Evolutionary conservation across 2,888 invertebrate genomes (phyloP).

Genomic region (Tillus elongatus): DNA sequence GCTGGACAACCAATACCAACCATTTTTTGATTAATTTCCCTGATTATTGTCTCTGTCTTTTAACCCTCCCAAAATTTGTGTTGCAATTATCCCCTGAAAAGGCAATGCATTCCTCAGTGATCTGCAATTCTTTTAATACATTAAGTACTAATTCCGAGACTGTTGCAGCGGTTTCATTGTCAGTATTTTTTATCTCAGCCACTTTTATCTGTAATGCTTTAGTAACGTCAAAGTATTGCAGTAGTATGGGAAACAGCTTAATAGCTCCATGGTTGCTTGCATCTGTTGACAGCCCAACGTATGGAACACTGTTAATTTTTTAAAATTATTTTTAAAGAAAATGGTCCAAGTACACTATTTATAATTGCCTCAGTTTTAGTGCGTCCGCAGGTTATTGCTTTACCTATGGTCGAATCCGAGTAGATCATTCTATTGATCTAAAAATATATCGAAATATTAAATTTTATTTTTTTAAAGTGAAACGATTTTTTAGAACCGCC

Average conservation of each 20-base stretch:
- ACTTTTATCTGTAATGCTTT: conserved; percentile 19
- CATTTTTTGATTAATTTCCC: too few species aligned
- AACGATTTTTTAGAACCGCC: too few species aligned
- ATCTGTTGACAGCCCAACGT: too few species aligned
- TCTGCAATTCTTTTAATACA: conserved; percentile 9
- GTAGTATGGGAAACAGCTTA: conserved; percentile 21
- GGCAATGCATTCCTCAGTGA: conserved; percentile 13
- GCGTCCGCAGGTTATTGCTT: conserved; percentile 3
- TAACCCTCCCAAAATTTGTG: conserved; percentile 22
- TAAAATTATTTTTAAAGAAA: conserved; percentile 9
- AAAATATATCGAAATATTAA: too few species aligned
- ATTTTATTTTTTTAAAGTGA: too few species aligned
- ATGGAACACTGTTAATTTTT: too few species aligned
- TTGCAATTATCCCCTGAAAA: conserved; percentile 15
- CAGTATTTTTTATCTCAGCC: conserved; percentile 11
- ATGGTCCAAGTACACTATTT: not conserved
- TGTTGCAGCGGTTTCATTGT: conserved; percentile 11
- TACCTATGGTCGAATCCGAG: too few species aligned
- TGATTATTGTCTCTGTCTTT: conserved; percentile 16
- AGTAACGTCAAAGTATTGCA: conserved; percentile 21
- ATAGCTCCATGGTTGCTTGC: conserved; percentile 19
- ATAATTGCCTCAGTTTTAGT: conserved; percentile 8
- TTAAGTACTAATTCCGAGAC: conserved; percentile 8
- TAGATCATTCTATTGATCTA: too few species aligned
- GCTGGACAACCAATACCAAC: too few species aligned